Conservation (phyloP, 2,113 vertebrate genomes). For the Danionella cerebrum region DNA sequence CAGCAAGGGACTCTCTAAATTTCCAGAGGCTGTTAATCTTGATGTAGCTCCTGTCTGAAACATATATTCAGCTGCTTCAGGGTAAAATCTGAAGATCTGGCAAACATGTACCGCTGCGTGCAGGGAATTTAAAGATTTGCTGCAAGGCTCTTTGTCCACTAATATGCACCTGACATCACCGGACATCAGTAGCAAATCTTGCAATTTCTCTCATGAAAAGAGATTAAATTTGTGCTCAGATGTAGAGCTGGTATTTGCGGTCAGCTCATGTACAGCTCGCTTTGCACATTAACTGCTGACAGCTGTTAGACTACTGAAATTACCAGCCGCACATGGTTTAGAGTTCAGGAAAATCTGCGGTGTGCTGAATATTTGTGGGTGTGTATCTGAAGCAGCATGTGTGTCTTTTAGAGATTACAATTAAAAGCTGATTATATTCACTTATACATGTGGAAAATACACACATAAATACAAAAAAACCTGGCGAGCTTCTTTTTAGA, state of each 20-base stretch:
- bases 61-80: conserved; percentile 30
- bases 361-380: not conserved
- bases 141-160: conserved; percentile 11
- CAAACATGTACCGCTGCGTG: conserved; percentile 24
- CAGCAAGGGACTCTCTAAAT: conserved; percentile 48
- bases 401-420: not conserved
- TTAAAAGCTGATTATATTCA: too few species aligned
- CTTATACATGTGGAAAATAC: too few species aligned
- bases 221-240: conserved; percentile 12
- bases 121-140: conserved; percentile 29
- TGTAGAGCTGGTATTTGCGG: not conserved
- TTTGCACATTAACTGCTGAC: not conserved
- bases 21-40: conserved; percentile 58
- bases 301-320: not conserved
- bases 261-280: too few species aligned
- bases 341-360: not conserved
- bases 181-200: conserved; percentile 19
- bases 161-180: conserved; percentile 29
- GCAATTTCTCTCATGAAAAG: conserved; percentile 28
- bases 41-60: conserved; percentile 47
- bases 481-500: too few species aligned
- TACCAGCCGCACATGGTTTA: not conserved
- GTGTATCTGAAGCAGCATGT: not conserved
- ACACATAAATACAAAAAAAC: too few species aligned
- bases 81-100: conserved; percentile 45